Evolutionary conservation across 2,888 invertebrate species (phyloP).

Genomic region (Leptinotarsa rubiginosa): DNA sequence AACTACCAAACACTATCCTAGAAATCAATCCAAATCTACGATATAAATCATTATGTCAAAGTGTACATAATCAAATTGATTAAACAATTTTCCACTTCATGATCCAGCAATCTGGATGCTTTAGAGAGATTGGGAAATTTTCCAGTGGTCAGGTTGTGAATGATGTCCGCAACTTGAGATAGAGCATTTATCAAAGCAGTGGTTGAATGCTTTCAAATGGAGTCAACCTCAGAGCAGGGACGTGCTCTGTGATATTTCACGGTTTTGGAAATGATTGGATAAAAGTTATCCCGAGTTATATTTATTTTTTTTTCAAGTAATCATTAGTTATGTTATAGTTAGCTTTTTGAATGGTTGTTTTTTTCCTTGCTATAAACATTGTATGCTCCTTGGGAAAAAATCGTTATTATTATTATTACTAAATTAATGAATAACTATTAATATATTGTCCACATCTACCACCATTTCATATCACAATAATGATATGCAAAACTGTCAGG

Average conservation of each 20-base stretch:
- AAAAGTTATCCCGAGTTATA: neutral
- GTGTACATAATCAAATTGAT: constrained; percentile 45
- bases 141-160: constrained; percentile 47
- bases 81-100: constrained; percentile 45
- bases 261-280: neutral
- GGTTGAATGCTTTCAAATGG: constrained; percentile 19
- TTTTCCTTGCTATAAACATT: no score
- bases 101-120: constrained; percentile 39
- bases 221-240: constrained; percentile 5
- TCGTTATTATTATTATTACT: no score
- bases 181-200: constrained; percentile 47
- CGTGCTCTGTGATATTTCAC: neutral
- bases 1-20: neutral
- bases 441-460: no score
- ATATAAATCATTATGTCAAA: constrained; percentile 36
- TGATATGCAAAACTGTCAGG: no score
- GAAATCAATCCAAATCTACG: constrained; percentile 24
- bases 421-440: no score
- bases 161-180: constrained; percentile 35
- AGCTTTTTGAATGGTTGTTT: no score
- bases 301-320: no score
- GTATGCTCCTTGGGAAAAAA: no score
- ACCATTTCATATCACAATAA: no score
- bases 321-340: no score
- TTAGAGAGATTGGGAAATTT: constrained; percentile 44